Conservation (phyloP, 2,888 invertebrate genomes). For the Tachystola acroxantha region DNA sequence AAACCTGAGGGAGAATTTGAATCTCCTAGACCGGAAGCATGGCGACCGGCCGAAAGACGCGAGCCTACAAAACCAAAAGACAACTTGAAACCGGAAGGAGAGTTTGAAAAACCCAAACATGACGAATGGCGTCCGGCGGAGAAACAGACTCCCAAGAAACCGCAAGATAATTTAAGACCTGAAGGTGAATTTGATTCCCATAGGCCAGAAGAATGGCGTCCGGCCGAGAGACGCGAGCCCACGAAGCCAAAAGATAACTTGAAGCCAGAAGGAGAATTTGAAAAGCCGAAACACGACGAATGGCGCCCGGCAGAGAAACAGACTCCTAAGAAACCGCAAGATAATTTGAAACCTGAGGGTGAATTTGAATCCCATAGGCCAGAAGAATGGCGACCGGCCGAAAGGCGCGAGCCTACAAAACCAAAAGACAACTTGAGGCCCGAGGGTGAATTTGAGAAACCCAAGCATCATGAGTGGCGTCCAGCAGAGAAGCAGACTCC, state of each 20-base stretch:
- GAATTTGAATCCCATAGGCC: slow-evolving; percentile 69
- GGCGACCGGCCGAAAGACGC: slow-evolving; percentile 75
- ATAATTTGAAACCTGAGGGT: slow-evolving; percentile 73
- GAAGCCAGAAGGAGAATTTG: slow-evolving; percentile 69
- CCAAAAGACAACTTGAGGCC: slow-evolving; percentile 38
- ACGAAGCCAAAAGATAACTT: slow-evolving; percentile 53
- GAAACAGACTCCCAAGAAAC: slow-evolving; percentile 44
- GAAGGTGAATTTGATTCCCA: slow-evolving; percentile 70
- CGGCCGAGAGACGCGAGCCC: slow-evolving; percentile 65
- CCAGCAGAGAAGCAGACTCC: slow-evolving; percentile 41
- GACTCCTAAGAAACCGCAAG: slow-evolving; percentile 51
- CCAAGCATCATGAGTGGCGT: slow-evolving; percentile 39
- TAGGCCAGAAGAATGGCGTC: slow-evolving; percentile 44
- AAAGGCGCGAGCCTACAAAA: slow-evolving; percentile 42
- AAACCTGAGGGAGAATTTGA: slow-evolving; percentile 77
- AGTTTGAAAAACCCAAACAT: slow-evolving; percentile 53
- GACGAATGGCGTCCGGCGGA: slow-evolving; percentile 32
- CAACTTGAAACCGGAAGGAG: slow-evolving; percentile 76
- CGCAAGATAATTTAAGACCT: slow-evolving; percentile 72
- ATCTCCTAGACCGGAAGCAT: slow-evolving; percentile 50
- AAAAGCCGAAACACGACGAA: slow-evolving; percentile 34
- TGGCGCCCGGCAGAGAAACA: slow-evolving; percentile 57
- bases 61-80: slow-evolving; percentile 64
- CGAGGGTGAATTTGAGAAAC: slow-evolving; percentile 70
- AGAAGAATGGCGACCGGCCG: slow-evolving; percentile 56